Conservation (phyloP, 1,140 invertebrate genomes). For the Potamilus streckersoni region DNA sequence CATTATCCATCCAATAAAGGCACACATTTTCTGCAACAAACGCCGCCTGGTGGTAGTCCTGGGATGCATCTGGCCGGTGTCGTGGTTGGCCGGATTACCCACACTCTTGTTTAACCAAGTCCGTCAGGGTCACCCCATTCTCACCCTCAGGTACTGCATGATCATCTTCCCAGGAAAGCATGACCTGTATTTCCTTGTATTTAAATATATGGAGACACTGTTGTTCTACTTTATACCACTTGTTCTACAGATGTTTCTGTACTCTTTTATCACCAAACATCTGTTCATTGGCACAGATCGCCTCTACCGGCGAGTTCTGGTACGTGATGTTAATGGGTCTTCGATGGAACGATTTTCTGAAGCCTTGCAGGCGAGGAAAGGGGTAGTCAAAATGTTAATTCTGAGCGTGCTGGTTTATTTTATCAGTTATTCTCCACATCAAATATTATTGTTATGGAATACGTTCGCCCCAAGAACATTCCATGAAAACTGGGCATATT, state of each 20-base stretch:
- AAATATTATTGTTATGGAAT: constrained; percentile 66
- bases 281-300: constrained; percentile 58
- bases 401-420: constrained; percentile 68
- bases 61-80: constrained; percentile 61
- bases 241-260: constrained; percentile 60
- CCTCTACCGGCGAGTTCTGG: constrained; percentile 44
- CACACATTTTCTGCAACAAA: constrained; percentile 66
- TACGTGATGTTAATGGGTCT: constrained; percentile 47
- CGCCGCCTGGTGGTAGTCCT: constrained; percentile 57
- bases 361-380: constrained; percentile 61
- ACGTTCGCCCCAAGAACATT: constrained; percentile 58
- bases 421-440: constrained; percentile 67
- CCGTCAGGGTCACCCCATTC: constrained; percentile 24
- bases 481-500: constrained; percentile 60
- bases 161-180: constrained; percentile 51
- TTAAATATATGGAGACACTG: constrained; percentile 63
- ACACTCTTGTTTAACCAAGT: constrained; percentile 63
- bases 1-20: constrained; percentile 68
- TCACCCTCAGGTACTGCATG: constrained; percentile 53
- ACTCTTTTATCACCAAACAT: constrained; percentile 57
- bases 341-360: constrained; percentile 49
- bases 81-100: constrained; percentile 57
- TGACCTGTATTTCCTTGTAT: constrained; percentile 44
- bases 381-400: constrained; percentile 69
- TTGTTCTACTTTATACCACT: constrained; percentile 66